Percentiles rank a stretch among this genome's conserved stretches.
Conservation (phyloP, 1,140 invertebrate genomes). For the Sogatella furcifera region DNA sequence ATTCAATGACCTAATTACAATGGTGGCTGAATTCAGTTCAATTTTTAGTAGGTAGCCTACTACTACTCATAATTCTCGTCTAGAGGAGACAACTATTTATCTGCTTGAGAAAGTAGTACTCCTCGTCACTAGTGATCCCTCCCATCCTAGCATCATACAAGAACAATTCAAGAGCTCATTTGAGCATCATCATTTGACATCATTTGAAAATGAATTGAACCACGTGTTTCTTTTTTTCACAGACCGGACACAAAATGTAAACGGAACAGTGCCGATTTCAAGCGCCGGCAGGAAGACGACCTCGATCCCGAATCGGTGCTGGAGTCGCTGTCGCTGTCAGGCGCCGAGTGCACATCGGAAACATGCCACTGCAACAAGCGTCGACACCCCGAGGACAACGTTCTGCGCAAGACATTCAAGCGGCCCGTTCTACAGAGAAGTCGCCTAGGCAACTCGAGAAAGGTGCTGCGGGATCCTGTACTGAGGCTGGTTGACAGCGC, state of each 20-base stretch:
- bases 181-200: too few relatives aligned
- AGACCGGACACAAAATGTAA: not conserved
- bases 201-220: not conserved
- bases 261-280: not conserved
- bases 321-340: constrained; percentile 9
- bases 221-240: not conserved
- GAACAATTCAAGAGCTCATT: too few relatives aligned
- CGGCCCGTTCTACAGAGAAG: constrained; percentile 12
- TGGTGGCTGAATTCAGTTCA: too few relatives aligned
- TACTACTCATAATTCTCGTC: too few relatives aligned
- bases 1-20: too few relatives aligned
- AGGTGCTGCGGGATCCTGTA: constrained; percentile 13
- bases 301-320: constrained; percentile 5
- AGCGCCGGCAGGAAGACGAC: not conserved
- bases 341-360: constrained; percentile 10
- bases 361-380: constrained; percentile 14
- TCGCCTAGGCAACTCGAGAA: constrained; percentile 6
- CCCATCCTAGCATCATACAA: too few relatives aligned
- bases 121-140: too few relatives aligned
- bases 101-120: too few relatives aligned
- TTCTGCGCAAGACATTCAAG: constrained; percentile 8
- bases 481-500: constrained; percentile 10
- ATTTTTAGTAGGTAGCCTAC: too few relatives aligned
- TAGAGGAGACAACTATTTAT: too few relatives aligned
- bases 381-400: not conserved